These are phyloP conservation scores for Hybognathus amarus DNA, from an alignment of 2,797 vertebrate genomes.

Conservation along the genomic window DNA sequence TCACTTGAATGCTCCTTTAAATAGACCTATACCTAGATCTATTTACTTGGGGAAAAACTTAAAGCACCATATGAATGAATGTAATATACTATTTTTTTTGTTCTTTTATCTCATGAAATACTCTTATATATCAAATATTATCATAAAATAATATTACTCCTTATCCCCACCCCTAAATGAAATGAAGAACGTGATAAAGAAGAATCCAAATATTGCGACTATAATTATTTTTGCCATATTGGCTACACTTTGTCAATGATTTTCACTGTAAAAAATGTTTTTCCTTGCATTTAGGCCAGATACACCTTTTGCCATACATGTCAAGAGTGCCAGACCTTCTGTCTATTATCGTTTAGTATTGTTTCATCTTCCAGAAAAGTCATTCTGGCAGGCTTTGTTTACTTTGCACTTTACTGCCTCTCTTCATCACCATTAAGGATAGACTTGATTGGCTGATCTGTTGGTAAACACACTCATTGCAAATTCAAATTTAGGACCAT, in stretches of 20 bases:
- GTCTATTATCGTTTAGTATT: conserved; percentile 3
- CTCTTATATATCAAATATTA: too few species aligned
- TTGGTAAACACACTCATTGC: conserved; percentile 7
- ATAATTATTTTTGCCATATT: background rate
- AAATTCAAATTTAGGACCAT: background rate
- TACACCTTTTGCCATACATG: background rate
- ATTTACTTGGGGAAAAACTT: too few species aligned
- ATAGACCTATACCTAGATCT: too few species aligned
- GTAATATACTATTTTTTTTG: too few species aligned
- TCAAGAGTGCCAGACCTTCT: background rate
- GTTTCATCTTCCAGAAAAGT: conserved; percentile 8
- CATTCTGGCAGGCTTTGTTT: background rate
- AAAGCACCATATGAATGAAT: too few species aligned
- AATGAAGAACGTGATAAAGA: too few species aligned
- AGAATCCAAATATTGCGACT: too few species aligned
- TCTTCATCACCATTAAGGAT: background rate
- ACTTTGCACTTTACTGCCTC: background rate
- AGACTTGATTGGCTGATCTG: background rate
- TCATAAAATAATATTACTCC: too few species aligned
- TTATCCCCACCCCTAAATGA: too few species aligned
- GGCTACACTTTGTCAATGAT: background rate
- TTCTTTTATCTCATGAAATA: too few species aligned
- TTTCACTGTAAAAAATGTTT: background rate
- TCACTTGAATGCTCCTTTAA: too few species aligned
- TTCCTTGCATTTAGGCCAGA: background rate